Evolutionary conservation across 2,113 vertebrate genomes (phyloP).

Genomic region (Rhadina sibilatrix): DNA sequence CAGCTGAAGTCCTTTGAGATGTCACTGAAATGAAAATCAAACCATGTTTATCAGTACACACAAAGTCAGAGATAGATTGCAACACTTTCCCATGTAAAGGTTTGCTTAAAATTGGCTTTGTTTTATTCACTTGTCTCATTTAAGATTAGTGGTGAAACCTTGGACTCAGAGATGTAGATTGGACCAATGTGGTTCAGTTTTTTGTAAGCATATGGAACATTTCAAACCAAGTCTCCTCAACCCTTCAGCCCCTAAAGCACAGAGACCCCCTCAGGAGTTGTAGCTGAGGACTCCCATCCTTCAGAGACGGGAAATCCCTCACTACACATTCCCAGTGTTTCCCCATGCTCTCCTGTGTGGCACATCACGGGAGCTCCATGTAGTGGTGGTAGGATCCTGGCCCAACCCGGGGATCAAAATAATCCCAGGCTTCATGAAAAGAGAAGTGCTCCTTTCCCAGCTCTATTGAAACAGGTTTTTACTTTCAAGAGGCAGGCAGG

Average conservation of each 20-base stretch:
- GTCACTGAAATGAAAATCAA: not conserved
- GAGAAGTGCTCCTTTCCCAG: not conserved
- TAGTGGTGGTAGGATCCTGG: not conserved
- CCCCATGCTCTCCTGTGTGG: fast-evolving
- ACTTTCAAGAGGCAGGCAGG: not conserved
- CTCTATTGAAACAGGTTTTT: not conserved
- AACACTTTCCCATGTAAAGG: not conserved
- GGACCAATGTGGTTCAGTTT: not conserved
- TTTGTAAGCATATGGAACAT: not conserved
- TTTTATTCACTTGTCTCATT: not conserved
- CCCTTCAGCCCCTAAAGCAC: not conserved
- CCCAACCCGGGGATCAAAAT: not conserved
- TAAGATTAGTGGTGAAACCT: not conserved
- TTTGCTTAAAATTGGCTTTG: not conserved
- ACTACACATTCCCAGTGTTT: not conserved
- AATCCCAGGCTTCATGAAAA: not conserved
- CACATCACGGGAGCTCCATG: not conserved
- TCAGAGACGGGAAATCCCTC: not conserved
- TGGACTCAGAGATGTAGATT: not conserved
- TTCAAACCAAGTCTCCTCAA: not conserved
- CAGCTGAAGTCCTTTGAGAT: not conserved
- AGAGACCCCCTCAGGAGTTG: not conserved
- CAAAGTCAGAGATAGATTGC: not conserved
- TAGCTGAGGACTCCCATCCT: not conserved
- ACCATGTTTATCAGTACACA: not conserved